These are phyloP conservation scores for Chymomyza amoena DNA, from an alignment of 2,888 invertebrate genomes.

Conservation along the genomic window DNA sequence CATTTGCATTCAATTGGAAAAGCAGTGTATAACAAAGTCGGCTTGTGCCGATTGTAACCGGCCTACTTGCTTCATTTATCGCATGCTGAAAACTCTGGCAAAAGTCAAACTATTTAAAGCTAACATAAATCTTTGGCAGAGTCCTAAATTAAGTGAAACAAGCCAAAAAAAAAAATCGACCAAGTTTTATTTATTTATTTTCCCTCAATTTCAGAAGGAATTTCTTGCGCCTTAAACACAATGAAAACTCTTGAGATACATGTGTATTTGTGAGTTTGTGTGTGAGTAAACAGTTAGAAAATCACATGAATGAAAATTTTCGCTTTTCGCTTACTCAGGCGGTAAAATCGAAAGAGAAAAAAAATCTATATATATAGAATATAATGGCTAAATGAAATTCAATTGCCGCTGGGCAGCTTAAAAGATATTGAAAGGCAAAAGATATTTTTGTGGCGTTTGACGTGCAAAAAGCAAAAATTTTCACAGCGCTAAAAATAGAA, in stretches of 20 bases:
- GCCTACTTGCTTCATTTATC: background rate
- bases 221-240: background rate
- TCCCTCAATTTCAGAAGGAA: background rate
- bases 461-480: background rate
- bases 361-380: background rate
- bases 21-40: too few relatives aligned
- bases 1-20: too few relatives aligned
- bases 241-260: background rate
- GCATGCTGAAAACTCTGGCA: background rate
- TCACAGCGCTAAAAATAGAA: background rate
- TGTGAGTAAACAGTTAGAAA: background rate
- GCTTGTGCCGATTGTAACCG: too few relatives aligned
- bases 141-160: constrained; percentile 1
- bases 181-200: background rate
- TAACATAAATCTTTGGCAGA: constrained; percentile 1
- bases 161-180: background rate
- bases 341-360: background rate
- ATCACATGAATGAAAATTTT: constrained; percentile 3
- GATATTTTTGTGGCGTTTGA: constrained; percentile 1
- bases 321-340: background rate
- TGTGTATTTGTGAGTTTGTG: too few relatives aligned
- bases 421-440: background rate
- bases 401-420: background rate
- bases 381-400: background rate
- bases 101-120: background rate